These are phyloP conservation scores for Vultur gryphus DNA, from an alignment of 2,797 vertebrate species.

Conservation along the genomic window DNA sequence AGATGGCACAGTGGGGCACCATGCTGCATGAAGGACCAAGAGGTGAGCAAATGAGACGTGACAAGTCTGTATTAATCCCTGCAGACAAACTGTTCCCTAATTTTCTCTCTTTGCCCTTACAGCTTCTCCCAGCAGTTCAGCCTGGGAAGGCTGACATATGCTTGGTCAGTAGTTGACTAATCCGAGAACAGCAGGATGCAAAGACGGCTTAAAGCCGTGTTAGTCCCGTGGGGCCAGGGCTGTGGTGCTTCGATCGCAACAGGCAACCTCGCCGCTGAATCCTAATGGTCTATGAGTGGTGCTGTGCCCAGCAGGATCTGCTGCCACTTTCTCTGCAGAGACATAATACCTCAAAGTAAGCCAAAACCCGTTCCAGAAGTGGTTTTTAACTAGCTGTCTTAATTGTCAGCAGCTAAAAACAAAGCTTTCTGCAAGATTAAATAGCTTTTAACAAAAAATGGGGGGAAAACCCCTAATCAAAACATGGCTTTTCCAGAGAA, in stretches of 20 bases:
- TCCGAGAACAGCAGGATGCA: background rate
- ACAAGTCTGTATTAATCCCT: background rate
- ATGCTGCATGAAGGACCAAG: background rate
- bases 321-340: background rate
- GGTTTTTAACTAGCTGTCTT: background rate
- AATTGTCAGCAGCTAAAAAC: background rate
- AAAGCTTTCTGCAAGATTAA: background rate
- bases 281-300: background rate
- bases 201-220: background rate
- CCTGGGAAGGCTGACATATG: background rate
- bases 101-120: background rate
- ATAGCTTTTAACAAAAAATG: background rate
- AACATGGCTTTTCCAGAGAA: background rate
- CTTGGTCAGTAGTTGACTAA: background rate
- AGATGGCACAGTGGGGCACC: background rate
- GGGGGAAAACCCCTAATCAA: background rate
- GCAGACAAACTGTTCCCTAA: background rate
- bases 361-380: background rate
- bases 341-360: background rate
- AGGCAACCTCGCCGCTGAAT: background rate
- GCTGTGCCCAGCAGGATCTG: background rate
- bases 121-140: background rate
- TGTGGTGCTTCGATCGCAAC: rapidly evolving
- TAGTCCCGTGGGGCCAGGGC: rapidly evolving
- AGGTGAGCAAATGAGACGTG: background rate